Evolutionary conservation across 37 sponge, comb jelly and placozoan species (phyloP).

Genomic region (Cliona cf. orientalis): DNA sequence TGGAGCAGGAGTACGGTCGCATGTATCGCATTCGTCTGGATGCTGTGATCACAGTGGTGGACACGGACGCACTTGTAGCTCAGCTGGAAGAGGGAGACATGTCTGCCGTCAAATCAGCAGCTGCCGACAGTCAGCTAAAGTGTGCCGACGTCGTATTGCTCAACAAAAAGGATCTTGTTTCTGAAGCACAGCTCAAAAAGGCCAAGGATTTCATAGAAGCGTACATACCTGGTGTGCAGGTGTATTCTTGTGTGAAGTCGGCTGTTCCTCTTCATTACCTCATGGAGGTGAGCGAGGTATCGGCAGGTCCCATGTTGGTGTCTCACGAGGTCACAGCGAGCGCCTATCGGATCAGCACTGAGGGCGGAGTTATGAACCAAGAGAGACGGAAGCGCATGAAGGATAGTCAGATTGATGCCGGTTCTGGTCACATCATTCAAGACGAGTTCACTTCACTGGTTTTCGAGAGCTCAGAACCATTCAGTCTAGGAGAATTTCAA

Average conservation of each 20-base stretch:
- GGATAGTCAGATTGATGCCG: background rate
- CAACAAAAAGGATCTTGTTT: conserved; percentile 72
- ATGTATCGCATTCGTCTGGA: conserved; percentile 80
- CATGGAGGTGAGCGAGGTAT: conserved; percentile 71
- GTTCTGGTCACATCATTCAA: conserved; percentile 26
- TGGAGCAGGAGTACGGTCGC: conserved; percentile 79
- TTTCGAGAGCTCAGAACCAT: conserved; percentile 44
- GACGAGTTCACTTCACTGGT: conserved; percentile 68
- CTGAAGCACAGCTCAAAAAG: conserved; percentile 39
- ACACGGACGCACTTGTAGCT: conserved; percentile 61
- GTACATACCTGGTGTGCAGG: conserved; percentile 54
- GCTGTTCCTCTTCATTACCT: conserved; percentile 67
- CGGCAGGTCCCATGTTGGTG: conserved; percentile 26
- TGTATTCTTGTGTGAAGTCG: conserved; percentile 47
- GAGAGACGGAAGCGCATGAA: conserved; percentile 33
- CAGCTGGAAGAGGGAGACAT: conserved; percentile 16
- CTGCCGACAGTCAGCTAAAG: conserved; percentile 65
- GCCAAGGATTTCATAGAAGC: conserved; percentile 42
- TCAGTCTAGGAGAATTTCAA: conserved; percentile 52
- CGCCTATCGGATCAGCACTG: conserved; percentile 48
- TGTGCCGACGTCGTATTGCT: conserved; percentile 81
- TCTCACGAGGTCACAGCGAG: conserved; percentile 55
- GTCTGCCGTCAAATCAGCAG: conserved; percentile 24
- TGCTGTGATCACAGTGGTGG: conserved; percentile 76
- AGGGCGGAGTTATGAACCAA: conserved; percentile 50